phyloP scores from a whole-genome alignment of 2,113 vertebrate species.

The Corythoichthys intestinalis region DNA sequence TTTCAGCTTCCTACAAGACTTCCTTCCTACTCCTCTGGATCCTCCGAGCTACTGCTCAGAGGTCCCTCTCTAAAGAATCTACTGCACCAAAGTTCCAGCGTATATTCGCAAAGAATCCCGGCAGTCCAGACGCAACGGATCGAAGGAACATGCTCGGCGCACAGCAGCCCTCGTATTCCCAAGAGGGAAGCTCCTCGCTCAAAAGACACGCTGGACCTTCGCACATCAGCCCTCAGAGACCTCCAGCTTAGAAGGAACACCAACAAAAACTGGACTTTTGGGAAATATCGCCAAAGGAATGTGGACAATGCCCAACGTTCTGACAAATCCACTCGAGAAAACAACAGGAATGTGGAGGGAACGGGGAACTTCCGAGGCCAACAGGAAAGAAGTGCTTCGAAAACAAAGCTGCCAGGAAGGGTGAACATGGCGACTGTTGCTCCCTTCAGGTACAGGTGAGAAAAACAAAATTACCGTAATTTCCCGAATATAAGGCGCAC shows the following conservation, averaged over 20 bases:
- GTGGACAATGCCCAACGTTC: constrained; percentile 52
- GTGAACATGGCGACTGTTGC: constrained; percentile 70
- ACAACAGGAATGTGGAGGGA: constrained; percentile 61
- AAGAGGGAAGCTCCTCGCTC: constrained; percentile 54
- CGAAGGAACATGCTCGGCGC: constrained; percentile 61
- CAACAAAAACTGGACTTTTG: constrained; percentile 72
- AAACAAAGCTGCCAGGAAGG: constrained; percentile 39
- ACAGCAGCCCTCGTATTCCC: constrained; percentile 68
- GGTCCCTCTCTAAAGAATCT: constrained; percentile 51
- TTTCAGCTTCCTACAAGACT: constrained; percentile 28
- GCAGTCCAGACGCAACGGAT: constrained; percentile 37
- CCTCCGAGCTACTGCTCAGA: constrained; percentile 48
- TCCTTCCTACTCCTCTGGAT: constrained; percentile 36
- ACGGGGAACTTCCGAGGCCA: constrained; percentile 23
- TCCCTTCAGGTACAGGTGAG: constrained; percentile 75
- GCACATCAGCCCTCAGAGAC: constrained; percentile 44
- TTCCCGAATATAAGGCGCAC: too few relatives aligned
- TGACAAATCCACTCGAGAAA: constrained; percentile 19
- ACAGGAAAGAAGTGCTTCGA: constrained; percentile 15
- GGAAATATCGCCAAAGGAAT: constrained; percentile 48
- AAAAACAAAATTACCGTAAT: neutral
- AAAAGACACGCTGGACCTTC: constrained; percentile 65
- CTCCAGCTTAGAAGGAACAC: constrained; percentile 51
- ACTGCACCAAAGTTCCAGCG: constrained; percentile 45
- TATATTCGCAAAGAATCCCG: constrained; percentile 22